Percentiles rank a stretch among this genome's conserved stretches.
These are phyloP conservation scores for Sminthurinus signatus DNA, from an alignment of 1,140 invertebrate genomes.

Conservation along the genomic window DNA sequence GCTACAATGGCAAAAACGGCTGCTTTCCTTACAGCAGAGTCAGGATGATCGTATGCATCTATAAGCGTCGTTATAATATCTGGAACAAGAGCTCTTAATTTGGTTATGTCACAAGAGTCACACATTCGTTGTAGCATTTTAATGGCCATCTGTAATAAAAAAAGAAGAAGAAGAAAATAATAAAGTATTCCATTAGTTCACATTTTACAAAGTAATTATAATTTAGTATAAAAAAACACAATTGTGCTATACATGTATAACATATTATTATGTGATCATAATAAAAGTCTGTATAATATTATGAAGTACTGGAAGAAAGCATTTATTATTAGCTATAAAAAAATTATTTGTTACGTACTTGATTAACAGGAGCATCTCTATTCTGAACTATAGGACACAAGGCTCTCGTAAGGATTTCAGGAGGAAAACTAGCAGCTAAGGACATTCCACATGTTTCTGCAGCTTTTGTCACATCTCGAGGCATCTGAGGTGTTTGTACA, in stretches of 20 bases:
- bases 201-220: not conserved
- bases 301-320: not conserved
- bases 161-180: not conserved
- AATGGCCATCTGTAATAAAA: conserved; percentile 37
- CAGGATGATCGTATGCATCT: conserved; percentile 41
- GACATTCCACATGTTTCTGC: conserved; percentile 40
- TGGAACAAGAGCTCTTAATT: conserved; percentile 32
- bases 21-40: conserved; percentile 40
- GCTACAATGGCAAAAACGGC: conserved; percentile 41
- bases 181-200: not conserved
- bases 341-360: conserved; percentile 21
- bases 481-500: conserved; percentile 33
- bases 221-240: not conserved
- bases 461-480: conserved; percentile 38
- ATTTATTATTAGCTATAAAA: not conserved
- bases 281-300: not conserved
- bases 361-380: conserved; percentile 39
- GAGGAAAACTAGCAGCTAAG: conserved; percentile 37
- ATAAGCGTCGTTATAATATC: conserved; percentile 38
- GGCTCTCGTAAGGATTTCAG: conserved; percentile 35
- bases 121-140: conserved; percentile 40
- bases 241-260: not conserved
- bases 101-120: conserved; percentile 34
- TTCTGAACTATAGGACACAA: conserved; percentile 40
- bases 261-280: not conserved